Percentiles rank a stretch among this genome's conserved stretches.
phyloP scores from a whole-genome alignment of 2,797 vertebrate genomes.

The Eulemur mongoz region DNA sequence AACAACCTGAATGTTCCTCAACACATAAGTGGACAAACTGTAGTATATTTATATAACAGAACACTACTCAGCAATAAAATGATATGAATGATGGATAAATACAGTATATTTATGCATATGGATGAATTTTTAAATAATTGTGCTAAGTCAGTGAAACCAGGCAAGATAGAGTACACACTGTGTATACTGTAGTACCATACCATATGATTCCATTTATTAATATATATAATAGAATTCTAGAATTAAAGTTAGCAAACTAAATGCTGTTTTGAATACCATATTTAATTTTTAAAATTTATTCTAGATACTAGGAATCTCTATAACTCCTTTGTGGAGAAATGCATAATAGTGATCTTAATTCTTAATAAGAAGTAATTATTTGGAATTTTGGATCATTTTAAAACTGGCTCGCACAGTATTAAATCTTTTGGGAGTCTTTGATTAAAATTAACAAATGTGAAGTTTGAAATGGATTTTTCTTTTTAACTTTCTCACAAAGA shows the following conservation, averaged over 20 bases:
- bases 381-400: background rate
- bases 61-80: background rate
- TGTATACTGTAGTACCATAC: background rate
- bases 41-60: background rate
- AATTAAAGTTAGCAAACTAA: background rate
- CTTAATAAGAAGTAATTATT: background rate
- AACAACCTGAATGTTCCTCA: background rate
- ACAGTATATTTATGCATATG: background rate
- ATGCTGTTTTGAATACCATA: background rate
- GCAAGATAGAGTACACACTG: background rate
- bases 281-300: constrained; percentile 1
- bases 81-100: background rate
- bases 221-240: background rate
- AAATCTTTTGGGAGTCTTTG: background rate
- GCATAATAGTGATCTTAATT: background rate
- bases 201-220: background rate
- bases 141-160: background rate
- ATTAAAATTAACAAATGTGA: background rate
- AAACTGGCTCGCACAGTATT: background rate
- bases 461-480: background rate
- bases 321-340: background rate
- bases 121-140: background rate
- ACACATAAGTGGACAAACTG: background rate
- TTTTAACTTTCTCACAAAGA: background rate
- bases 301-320: background rate